Percentiles rank a stretch among this genome's conserved stretches.
phyloP scores from a whole-genome alignment of 2,797 vertebrate genomes.

The Emys orbicularis region DNA sequence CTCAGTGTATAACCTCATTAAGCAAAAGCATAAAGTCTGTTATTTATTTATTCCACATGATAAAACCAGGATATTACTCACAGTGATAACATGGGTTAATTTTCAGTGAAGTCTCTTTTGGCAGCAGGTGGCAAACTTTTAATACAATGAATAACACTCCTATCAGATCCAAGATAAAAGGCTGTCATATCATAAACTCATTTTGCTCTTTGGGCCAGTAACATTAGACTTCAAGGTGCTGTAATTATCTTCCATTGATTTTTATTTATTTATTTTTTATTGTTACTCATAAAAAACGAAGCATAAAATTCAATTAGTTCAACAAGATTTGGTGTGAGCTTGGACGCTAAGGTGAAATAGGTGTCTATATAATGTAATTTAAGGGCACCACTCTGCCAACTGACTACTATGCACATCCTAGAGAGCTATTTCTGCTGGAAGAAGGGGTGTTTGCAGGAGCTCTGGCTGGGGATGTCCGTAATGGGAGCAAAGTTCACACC shows the following conservation, averaged over 20 bases:
- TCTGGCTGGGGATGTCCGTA: neutral
- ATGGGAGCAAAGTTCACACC: neutral
- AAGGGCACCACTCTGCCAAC: neutral
- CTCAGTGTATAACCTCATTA: slow-evolving; percentile 65
- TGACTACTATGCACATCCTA: too few species aligned
- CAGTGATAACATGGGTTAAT: slow-evolving; percentile 44
- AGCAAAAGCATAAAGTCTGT: slow-evolving; percentile 36
- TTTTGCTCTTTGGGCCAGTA: slow-evolving; percentile 29
- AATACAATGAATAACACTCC: slow-evolving; percentile 22
- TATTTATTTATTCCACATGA: slow-evolving; percentile 73
- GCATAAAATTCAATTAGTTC: slow-evolving; percentile 67
- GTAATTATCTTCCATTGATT: slow-evolving; percentile 41
- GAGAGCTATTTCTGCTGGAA: neutral
- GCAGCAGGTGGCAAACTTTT: slow-evolving; percentile 65
- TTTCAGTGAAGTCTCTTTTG: slow-evolving; percentile 69
- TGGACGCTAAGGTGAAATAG: neutral
- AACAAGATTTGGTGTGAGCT: neutral
- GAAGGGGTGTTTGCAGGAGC: neutral
- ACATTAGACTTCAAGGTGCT: slow-evolving; percentile 38
- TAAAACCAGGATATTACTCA: slow-evolving; percentile 77
- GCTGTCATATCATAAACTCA: slow-evolving; percentile 46
- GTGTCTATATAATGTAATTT: neutral
- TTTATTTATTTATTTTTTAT: slow-evolving; percentile 54
- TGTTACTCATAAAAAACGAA: slow-evolving; percentile 67
- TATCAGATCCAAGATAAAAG: slow-evolving; percentile 72